Base-by-base conservation (phyloP, 2,888 invertebrate species). In the Dryomyza anilis region DNA sequence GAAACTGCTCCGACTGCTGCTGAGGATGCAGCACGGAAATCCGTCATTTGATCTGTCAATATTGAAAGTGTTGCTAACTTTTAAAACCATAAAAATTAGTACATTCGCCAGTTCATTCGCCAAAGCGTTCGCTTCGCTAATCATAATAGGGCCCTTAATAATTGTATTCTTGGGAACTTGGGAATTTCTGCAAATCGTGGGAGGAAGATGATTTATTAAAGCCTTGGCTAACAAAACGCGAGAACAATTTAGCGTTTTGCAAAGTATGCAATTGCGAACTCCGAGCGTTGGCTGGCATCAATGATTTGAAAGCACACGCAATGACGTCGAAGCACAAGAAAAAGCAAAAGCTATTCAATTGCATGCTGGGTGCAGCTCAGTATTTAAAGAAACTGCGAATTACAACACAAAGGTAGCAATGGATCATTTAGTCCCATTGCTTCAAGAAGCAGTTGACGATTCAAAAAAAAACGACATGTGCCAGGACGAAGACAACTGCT, bases 391-490 rank as follows among this genome's bases (percentile, higher is more conserved):
- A 14, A 36, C 2, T 25, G 27, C 6, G 3, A 25, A 33, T 27
- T 52, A 30, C 23, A 53, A 55, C 19, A 7, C 3, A 16, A 53
- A 53, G 14, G 21, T 33, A 25, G 1, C 60, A 14, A 60, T 60
- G 59, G 64, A 65, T 53, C 64, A 65, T 29, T 60, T 60, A 45
- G 60, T 65, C 16, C 55, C 55, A 4, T 33, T 53, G 55, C 21
- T 65, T 2, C 25, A 65, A 60, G 19, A 21, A 7, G 21, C 33
- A 12, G 12, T 60, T 43, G 55, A 43, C 2, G 61, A 65, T 65
- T 65, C 61, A 12, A 43, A 53, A 53, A 58, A 59, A 43, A 27
- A 39, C 33, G 12, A 12, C 64, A 39, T 58, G 52, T 52, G 64
- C 43, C 12, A 58, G 59, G 21, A 56, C 63, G 2, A 63, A 63